Conservation (phyloP, 2,888 invertebrate genomes). For the Troglohyphantes excavatus region DNA sequence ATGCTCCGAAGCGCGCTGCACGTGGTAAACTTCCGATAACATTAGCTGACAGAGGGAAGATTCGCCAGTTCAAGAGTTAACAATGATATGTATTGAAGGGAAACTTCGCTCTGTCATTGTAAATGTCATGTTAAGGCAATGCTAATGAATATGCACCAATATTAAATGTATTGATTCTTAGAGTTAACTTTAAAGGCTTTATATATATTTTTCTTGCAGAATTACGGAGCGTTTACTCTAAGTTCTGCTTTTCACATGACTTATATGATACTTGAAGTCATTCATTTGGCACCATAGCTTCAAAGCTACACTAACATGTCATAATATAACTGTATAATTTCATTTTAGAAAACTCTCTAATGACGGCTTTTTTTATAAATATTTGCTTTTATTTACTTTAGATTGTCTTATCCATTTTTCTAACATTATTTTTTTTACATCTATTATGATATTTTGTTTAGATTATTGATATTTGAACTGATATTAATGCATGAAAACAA, state of each 20-base stretch:
- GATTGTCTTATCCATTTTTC: too few species aligned
- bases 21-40: background rate
- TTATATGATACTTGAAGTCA: background rate
- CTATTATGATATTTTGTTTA: too few species aligned
- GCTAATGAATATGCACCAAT: background rate
- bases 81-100: conserved; percentile 65
- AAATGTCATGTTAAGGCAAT: conserved; percentile 46
- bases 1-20: conserved; percentile 65
- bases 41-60: conserved; percentile 35
- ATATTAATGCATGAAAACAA: too few species aligned
- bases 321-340: background rate
- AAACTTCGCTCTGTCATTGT: conserved; percentile 31
- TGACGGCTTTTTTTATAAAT: too few species aligned
- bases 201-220: background rate
- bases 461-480: too few species aligned
- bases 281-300: conserved; percentile 16
- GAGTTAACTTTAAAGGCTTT: background rate
- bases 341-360: too few species aligned
- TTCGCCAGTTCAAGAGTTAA: conserved; percentile 41
- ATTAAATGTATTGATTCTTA: background rate
- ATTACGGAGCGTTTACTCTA: background rate
- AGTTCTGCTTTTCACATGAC: too few species aligned
- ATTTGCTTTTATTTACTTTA: too few species aligned
- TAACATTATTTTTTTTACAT: too few species aligned
- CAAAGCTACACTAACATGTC: background rate